Evolutionary conservation across 2,888 invertebrate genomes (phyloP), one percentile per base, ranked within the genome.

Genomic region (Drosophila paranaensis): DNA sequence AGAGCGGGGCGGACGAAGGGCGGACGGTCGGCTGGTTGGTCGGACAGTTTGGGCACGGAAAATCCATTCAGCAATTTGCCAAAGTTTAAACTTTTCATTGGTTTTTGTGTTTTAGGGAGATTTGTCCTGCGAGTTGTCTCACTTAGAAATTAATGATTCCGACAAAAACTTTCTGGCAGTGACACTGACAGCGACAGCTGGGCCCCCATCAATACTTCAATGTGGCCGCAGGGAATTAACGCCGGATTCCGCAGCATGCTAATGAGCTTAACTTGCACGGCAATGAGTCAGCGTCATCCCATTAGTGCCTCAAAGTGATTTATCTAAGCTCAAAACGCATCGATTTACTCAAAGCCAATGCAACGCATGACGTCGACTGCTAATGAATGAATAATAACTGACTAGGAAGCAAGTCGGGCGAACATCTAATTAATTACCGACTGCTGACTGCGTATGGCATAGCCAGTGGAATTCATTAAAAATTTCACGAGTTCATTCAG

Each of bases 61-160:
- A 89, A 74, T 71, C 82, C 85, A 71, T 81, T 88, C 72, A 74
- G 72, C 71, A 80, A 90, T 88, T 84, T 77, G 87, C 74, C 53
- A 79, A 88, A 90, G 69, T 83, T 80, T 60, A 72, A 86, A 83
- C 73, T 89, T 82, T 58, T 37, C 66, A 71, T 72, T 71, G 83
- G 79, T 76, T 84, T 84, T 82, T 63, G 58, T 58, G 54, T 60
- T 46, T 50, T 67, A 25, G 53, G 53, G 40, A 43, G 25, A 56
- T 43, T 56, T 35, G 51, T 30, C 40, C 71, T 48, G 27, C 54
- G 54, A 66, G 42, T 65, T 80, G 71, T 72, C 65, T 50, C 74
- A 75, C 71, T 90, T 90, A 70, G 65, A 90, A 83, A 85, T 88
- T 90, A 88, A 85, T 85, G 89, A 85, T 88, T 82, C 69, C 53